Percentiles rank a stretch among this genome's conserved stretches.
Evolutionary conservation across 2,113 vertebrate genomes (phyloP).

Genomic region (Haliaeetus leucogaster): DNA sequence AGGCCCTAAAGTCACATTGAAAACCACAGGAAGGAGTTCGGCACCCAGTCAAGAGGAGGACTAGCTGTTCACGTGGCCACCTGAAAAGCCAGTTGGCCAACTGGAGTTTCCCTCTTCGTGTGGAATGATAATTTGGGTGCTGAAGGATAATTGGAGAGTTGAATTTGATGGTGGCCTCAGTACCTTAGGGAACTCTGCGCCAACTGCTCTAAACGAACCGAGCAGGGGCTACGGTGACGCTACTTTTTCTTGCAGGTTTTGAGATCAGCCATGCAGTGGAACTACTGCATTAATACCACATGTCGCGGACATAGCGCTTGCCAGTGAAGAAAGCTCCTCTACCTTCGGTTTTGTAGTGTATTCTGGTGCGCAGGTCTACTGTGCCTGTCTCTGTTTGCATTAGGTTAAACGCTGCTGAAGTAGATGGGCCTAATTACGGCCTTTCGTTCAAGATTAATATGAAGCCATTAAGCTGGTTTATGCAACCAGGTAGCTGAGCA

Average conservation of each 20-base stretch:
- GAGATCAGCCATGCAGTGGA: not conserved
- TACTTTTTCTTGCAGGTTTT: not conserved
- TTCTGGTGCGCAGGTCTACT: not conserved
- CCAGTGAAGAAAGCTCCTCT: not conserved
- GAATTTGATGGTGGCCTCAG: not conserved
- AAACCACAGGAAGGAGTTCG: not conserved
- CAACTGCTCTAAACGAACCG: not conserved
- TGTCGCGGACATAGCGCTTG: accelerated
- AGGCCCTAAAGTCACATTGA: not conserved
- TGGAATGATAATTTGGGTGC: not conserved
- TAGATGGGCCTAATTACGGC: constrained; percentile 32
- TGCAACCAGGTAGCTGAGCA: constrained; percentile 58
- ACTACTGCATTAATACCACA: not conserved
- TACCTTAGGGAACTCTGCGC: not conserved
- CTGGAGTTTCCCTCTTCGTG: not conserved
- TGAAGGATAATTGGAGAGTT: not conserved
- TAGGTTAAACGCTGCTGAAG: not conserved
- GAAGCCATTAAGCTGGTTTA: constrained; percentile 49
- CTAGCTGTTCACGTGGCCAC: not conserved
- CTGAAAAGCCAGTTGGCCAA: constrained; percentile 18
- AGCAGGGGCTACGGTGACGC: accelerated
- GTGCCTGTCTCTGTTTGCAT: not conserved
- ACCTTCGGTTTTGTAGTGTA: not conserved
- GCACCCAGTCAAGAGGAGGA: not conserved
- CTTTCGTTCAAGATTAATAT: constrained; percentile 53